Percentiles rank a stretch among this genome's conserved stretches.
phyloP scores from a whole-genome alignment of 2,113 vertebrate species.

The Laticauda colubrina region DNA sequence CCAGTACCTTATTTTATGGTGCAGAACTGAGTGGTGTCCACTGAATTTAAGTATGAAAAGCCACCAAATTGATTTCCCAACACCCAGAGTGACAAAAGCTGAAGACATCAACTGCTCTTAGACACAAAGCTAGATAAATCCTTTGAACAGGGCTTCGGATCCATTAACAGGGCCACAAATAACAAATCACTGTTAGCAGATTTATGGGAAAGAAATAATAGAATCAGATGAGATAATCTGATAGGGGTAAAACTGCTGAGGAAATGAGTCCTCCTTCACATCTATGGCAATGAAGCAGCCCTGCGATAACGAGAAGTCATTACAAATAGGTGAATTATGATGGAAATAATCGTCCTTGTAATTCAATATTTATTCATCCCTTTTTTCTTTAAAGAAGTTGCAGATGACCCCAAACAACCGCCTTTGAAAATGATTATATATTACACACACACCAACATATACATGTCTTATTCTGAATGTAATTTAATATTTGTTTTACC shows the following conservation, averaged over 20 bases:
- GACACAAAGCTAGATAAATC: slow-evolving; percentile 72
- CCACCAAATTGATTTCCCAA: slow-evolving; percentile 64
- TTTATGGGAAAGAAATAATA: slow-evolving; percentile 81
- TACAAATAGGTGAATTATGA: slow-evolving; percentile 73
- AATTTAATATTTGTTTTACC: slow-evolving; percentile 82
- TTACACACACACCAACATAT: not conserved
- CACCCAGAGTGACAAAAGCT: slow-evolving; percentile 55
- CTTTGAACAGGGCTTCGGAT: slow-evolving; percentile 76
- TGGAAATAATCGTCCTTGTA: slow-evolving; percentile 71
- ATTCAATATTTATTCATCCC: slow-evolving; percentile 78
- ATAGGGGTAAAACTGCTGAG: slow-evolving; percentile 76
- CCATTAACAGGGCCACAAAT: slow-evolving; percentile 77
- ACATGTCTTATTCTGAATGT: slow-evolving; percentile 74
- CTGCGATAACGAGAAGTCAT: slow-evolving; percentile 70
- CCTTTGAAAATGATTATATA: slow-evolving; percentile 72
- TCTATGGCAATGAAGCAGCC: slow-evolving; percentile 64
- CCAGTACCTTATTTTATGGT: slow-evolving; percentile 59
- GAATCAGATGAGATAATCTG: slow-evolving; percentile 80
- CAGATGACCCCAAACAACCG: slow-evolving; percentile 68
- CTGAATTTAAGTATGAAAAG: slow-evolving; percentile 62
- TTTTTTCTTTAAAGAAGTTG: slow-evolving; percentile 74
- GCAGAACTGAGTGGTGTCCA: slow-evolving; percentile 59
- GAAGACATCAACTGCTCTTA: slow-evolving; percentile 62
- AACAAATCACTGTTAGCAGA: slow-evolving; percentile 78
- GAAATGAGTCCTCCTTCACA: slow-evolving; percentile 69